These are phyloP conservation scores for Amia ocellicauda DNA, from an alignment of 2,113 vertebrate species.

Conservation along the genomic window DNA sequence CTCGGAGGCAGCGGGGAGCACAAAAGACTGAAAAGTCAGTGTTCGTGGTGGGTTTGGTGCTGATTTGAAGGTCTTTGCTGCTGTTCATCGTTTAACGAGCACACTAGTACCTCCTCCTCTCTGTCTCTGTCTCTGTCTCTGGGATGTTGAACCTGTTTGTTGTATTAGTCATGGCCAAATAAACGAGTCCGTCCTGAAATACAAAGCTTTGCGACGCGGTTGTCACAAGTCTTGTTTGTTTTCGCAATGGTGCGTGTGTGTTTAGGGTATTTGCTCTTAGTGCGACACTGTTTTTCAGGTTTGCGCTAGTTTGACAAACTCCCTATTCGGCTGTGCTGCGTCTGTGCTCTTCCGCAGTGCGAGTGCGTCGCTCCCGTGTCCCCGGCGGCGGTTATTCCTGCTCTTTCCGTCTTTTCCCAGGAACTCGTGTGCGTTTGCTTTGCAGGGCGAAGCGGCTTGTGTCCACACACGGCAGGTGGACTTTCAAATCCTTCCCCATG, in stretches of 20 bases:
- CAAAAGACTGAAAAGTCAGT: too few relatives aligned
- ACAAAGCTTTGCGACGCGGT: not conserved
- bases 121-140: too few relatives aligned
- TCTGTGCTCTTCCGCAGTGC: too few relatives aligned
- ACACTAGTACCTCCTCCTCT: not conserved
- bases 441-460: conserved; percentile 12
- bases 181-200: conserved; percentile 2
- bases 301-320: too few relatives aligned
- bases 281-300: too few relatives aligned
- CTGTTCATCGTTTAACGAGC: not conserved
- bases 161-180: not conserved
- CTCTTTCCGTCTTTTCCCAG: conserved; percentile 13
- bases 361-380: conserved; percentile 12
- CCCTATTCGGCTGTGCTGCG: too few relatives aligned
- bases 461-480: conserved; percentile 54
- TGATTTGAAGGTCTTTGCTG: too few relatives aligned
- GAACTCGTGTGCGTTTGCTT: conserved; percentile 13
- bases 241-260: too few relatives aligned
- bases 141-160: not conserved
- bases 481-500: conserved; percentile 56
- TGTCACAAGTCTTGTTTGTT: not conserved
- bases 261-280: too few relatives aligned
- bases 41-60: too few relatives aligned
- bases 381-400: conserved; percentile 22
- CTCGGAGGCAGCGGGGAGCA: too few relatives aligned